phyloP scores from a whole-genome alignment of 1,140 invertebrate species.

The Galleria mellonella region DNA sequence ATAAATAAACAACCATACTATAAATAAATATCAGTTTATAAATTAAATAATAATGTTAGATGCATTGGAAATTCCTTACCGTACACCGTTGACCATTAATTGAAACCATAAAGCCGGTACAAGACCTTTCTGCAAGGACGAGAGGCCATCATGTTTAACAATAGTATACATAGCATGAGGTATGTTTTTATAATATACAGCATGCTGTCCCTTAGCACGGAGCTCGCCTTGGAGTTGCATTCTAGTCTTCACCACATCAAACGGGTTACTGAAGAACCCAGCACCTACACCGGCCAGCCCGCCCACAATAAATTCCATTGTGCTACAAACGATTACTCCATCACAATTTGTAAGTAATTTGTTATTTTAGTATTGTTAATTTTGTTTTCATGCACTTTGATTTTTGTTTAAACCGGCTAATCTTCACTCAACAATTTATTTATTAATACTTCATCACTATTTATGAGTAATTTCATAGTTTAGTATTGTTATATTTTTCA shows the following conservation, averaged over 20 bases:
- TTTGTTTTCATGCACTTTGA: too few species aligned
- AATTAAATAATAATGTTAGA: too few species aligned
- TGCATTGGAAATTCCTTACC: slow-evolving; percentile 40
- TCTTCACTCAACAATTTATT: too few species aligned
- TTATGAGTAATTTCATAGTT: too few species aligned
- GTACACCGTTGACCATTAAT: slow-evolving; percentile 67
- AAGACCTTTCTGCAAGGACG: slow-evolving; percentile 83
- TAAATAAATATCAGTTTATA: too few species aligned
- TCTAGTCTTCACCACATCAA: slow-evolving; percentile 87
- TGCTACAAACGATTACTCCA: slow-evolving; percentile 28
- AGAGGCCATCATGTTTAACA: slow-evolving; percentile 79
- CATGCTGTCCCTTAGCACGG: slow-evolving; percentile 78
- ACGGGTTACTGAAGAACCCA: slow-evolving; percentile 82
- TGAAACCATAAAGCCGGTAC: slow-evolving; percentile 81
- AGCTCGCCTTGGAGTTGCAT: slow-evolving; percentile 94
- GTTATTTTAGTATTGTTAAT: too few species aligned
- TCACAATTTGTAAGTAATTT: too few species aligned
- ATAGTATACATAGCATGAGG: slow-evolving; percentile 82
- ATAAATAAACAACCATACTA: too few species aligned
- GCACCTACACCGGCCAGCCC: slow-evolving; percentile 80
- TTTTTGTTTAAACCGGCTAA: too few species aligned
- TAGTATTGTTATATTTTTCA: too few species aligned
- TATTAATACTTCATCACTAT: too few species aligned
- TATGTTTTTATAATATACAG: slow-evolving; percentile 81
- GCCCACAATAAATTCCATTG: slow-evolving; percentile 81